phyloP scores from a whole-genome alignment of 1,140 invertebrate genomes.

The Venustaconcha ellipsiformis region DNA sequence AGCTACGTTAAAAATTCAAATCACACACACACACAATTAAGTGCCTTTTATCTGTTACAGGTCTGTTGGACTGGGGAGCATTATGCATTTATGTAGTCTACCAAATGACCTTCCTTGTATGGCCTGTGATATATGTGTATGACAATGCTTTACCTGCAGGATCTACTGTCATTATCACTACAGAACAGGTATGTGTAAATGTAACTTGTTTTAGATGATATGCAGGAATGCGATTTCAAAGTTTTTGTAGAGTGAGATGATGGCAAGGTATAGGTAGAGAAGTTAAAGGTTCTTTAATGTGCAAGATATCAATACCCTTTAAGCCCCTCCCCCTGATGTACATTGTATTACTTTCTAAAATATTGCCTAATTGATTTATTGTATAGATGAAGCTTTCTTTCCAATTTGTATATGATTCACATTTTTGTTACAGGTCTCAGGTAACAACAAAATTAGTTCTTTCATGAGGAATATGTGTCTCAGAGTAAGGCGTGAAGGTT shows the following conservation, averaged over 20 bases:
- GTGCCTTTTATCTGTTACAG: constrained; percentile 43
- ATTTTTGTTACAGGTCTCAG: neutral
- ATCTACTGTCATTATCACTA: constrained; percentile 67
- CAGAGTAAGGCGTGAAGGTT: too few relatives aligned
- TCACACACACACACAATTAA: neutral
- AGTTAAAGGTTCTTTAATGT: too few relatives aligned
- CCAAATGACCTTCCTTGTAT: constrained; percentile 66
- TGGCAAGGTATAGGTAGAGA: too few relatives aligned
- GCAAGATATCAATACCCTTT: too few relatives aligned
- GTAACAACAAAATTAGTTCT: too few relatives aligned
- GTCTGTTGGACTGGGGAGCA: constrained; percentile 62
- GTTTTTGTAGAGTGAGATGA: too few relatives aligned
- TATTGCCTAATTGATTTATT: too few relatives aligned
- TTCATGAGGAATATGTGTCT: too few relatives aligned
- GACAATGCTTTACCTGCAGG: constrained; percentile 74
- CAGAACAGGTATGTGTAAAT: constrained; percentile 60
- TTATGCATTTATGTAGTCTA: constrained; percentile 64
- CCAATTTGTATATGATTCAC: neutral
- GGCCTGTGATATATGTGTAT: constrained; percentile 72
- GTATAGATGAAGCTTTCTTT: neutral
- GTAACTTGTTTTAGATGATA: neutral
- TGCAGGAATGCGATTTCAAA: too few relatives aligned
- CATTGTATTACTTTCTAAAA: too few relatives aligned
- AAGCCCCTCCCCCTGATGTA: too few relatives aligned
- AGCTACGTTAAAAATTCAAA: too few relatives aligned